These are phyloP conservation scores for Bos indicus DNA, from an alignment of 2,113 vertebrate genomes.

Conservation along the genomic window DNA sequence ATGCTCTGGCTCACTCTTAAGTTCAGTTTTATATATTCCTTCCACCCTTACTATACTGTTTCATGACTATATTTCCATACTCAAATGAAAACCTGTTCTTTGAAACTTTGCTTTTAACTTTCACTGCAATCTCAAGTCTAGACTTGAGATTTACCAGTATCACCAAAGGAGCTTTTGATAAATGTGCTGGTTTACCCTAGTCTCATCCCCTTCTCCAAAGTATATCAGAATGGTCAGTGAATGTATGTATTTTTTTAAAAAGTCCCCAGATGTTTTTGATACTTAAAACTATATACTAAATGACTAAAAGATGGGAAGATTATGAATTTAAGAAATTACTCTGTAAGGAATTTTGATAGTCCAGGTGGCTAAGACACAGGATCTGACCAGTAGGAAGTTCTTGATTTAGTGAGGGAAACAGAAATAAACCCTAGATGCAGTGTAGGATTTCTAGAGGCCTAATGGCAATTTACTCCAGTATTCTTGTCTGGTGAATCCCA, in stretches of 20 bases:
- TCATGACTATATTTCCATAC: background rate
- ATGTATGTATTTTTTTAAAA: background rate
- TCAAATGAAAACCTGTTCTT: background rate
- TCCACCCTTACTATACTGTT: background rate
- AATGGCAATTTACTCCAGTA: background rate
- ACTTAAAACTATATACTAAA: background rate
- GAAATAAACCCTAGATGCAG: background rate
- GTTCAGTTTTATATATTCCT: background rate
- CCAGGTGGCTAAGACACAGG: background rate
- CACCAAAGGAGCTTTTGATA: background rate
- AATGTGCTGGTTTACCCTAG: background rate
- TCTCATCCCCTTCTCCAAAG: background rate
- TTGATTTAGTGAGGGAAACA: constrained; percentile 1
- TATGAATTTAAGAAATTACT: background rate
- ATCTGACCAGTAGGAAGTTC: background rate
- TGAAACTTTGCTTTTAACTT: background rate
- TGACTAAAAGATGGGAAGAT: background rate
- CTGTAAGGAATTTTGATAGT: background rate
- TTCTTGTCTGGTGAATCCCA: background rate
- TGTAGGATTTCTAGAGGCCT: background rate
- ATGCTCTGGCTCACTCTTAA: background rate
- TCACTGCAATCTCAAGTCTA: background rate
- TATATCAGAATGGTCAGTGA: background rate
- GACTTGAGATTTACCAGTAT: background rate
- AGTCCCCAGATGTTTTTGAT: background rate